Percentiles rank a stretch among this genome's conserved stretches.
Evolutionary conservation across 2,797 vertebrate species (phyloP).

Genomic region (Acipenser ruthenus): DNA sequence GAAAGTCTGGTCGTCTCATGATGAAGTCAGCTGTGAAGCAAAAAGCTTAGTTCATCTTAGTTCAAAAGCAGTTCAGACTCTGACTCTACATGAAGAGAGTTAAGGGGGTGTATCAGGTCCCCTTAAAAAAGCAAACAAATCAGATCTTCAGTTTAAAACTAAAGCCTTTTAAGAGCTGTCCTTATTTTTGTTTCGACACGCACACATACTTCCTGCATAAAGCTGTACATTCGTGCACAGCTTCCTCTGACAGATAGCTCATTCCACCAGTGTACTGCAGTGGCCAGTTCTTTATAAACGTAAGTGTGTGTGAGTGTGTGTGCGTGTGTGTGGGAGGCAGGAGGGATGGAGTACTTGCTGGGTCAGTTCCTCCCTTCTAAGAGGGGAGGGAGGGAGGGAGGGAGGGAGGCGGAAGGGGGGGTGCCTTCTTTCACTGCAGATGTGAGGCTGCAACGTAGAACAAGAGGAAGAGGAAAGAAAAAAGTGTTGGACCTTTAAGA

Average conservation of each 20-base stretch:
- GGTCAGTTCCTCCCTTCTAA: too few species aligned
- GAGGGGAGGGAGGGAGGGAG: slow-evolving; percentile 29
- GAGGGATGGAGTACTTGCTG: slow-evolving; percentile 22
- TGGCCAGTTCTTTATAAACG: too few species aligned
- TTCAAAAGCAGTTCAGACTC: too few species aligned
- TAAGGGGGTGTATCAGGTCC: too few species aligned
- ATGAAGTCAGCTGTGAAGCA: too few species aligned
- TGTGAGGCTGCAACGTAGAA: slow-evolving; percentile 30
- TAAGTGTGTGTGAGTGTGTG: slow-evolving; percentile 4
- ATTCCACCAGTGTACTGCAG: not conserved
- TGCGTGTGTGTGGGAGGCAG: slow-evolving; percentile 17
- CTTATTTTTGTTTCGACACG: too few species aligned
- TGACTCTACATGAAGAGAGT: too few species aligned
- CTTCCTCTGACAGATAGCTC: not conserved
- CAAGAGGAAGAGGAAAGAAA: slow-evolving; percentile 40
- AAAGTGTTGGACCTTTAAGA: slow-evolving; percentile 53
- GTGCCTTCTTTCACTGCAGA: slow-evolving; percentile 44
- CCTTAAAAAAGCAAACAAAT: too few species aligned
- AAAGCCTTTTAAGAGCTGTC: too few species aligned
- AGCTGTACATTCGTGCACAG: not conserved
- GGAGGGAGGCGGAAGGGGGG: slow-evolving; percentile 40
- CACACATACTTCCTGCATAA: not conserved
- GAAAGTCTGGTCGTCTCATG: too few species aligned
- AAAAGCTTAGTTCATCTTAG: too few species aligned
- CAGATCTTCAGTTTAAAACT: too few species aligned